phyloP scores from a whole-genome alignment of 2,113 vertebrate species.

The Zapornia atra region DNA sequence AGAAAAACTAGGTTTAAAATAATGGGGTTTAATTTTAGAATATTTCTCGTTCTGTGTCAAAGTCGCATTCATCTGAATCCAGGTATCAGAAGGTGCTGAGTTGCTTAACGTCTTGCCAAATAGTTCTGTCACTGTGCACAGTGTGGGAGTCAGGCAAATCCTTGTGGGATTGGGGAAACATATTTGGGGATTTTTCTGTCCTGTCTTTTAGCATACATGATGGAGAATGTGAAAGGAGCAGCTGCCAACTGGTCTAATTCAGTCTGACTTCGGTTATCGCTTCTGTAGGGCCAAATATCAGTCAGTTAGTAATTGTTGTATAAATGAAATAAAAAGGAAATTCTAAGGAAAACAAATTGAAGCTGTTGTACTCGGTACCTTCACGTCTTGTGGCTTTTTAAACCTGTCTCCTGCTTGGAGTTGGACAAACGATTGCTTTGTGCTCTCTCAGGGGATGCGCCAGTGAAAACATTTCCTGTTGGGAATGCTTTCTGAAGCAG shows the following conservation, averaged over 20 bases:
- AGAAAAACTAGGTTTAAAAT: not conserved
- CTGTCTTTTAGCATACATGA: not conserved
- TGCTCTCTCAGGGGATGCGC: not conserved
- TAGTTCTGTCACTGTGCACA: not conserved
- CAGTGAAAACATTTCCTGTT: constrained; percentile 40
- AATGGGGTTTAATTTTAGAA: not conserved
- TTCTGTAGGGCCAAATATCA: not conserved
- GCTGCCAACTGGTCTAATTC: not conserved
- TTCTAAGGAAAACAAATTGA: not conserved
- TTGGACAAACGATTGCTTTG: not conserved
- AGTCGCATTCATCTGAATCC: not conserved
- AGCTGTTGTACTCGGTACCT: not conserved
- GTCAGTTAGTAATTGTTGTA: not conserved
- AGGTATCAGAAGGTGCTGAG: not conserved
- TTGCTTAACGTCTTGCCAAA: not conserved
- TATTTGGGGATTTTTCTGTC: not conserved
- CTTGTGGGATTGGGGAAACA: not conserved
- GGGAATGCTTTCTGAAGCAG: constrained; percentile 36
- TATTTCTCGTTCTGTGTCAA: not conserved
- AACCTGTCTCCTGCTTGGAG: not conserved
- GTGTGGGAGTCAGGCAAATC: not conserved
- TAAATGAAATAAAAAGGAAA: not conserved
- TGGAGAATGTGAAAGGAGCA: not conserved
- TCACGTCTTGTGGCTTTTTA: not conserved
- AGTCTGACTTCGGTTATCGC: not conserved